These are phyloP conservation scores for Rhynchonema sp. DNA, from an alignment of 2,888 invertebrate genomes.

Conservation along the genomic window DNA sequence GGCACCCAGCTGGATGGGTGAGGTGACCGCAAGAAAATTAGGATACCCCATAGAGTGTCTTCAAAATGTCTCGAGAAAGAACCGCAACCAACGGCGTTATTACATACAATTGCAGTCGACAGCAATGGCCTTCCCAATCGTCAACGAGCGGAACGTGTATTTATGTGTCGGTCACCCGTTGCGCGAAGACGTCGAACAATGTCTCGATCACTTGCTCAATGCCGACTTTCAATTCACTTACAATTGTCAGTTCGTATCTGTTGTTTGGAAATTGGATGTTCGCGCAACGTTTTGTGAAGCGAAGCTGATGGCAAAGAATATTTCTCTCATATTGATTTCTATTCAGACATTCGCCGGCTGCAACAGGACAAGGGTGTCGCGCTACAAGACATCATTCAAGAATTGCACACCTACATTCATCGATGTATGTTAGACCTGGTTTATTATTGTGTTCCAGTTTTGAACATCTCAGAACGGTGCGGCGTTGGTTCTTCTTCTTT, in stretches of 20 bases:
- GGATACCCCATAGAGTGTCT: too few species aligned
- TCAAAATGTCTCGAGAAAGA: too few species aligned
- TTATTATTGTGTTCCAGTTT: too few species aligned
- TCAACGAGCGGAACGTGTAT: conserved; percentile 77
- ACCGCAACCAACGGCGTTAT: neutral
- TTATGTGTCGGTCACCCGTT: conserved; percentile 90
- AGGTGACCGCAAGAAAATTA: too few species aligned
- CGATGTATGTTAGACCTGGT: conserved; percentile 56
- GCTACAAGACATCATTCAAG: conserved; percentile 72
- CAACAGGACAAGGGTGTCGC: conserved; percentile 76
- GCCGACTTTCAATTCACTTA: neutral
- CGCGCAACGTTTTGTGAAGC: neutral
- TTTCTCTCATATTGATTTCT: too few species aligned
- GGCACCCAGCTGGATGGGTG: too few species aligned
- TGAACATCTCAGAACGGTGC: too few species aligned
- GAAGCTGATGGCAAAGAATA: too few species aligned
- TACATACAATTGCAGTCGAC: conserved; percentile 50
- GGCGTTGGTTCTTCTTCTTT: too few species aligned
- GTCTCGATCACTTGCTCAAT: conserved; percentile 57
- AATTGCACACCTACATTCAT: conserved; percentile 65
- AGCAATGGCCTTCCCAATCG: conserved; percentile 67
- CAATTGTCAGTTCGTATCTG: neutral
- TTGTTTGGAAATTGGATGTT: neutral
- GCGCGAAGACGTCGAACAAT: conserved; percentile 62
- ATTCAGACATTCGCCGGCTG: conserved; percentile 44